Base-by-base conservation (phyloP, 2,888 invertebrate species). In the Microchrysa polita region DNA sequence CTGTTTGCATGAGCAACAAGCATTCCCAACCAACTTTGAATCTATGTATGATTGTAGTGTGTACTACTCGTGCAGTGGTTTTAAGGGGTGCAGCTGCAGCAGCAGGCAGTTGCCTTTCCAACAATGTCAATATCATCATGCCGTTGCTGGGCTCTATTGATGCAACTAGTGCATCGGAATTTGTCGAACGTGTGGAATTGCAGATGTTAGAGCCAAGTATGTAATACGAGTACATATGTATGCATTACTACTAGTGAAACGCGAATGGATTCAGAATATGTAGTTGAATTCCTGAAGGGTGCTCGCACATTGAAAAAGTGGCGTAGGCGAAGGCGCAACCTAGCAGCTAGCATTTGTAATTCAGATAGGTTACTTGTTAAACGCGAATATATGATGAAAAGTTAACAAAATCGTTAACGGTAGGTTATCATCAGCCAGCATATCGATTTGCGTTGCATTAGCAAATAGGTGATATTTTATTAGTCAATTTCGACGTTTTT, bases 111-210 rank as follows among this genome's bases (percentile, higher is more conserved):
- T 20, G 18, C 55, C 55, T 55, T 55, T 20, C 22, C 18, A 1
- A 55, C 55, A 55, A 55, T 55, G 55, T 55, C 55, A 55, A 55
- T 20, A 55, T 55, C 55, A 55, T 16, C 55, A 55, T 2, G 20
- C 10, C 55, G 22, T 20, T 20, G 9, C 23, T 27, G n/a, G 12
- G 60, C 16, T 14, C 23, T 42, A 42, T 63, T 40, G 61, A 63
- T 63, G 40, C 61, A 63, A 63, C 61, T 63, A 18, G 61, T 63
- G 61, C 59, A 22, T 63, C 23, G 61, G 61, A 63, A 63, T 42
- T 63, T 63, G 61, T 18, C 61, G 42, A 42, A 42, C 42, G 40
- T 63, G 61, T 20, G 20, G 59, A 60, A 20, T 60, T 63, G 61
- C 40, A 63, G 42, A 42, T 42, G n/a, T 60, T 23, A 23, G 16